Evolutionary conservation across 35 echinoderm and acorn worm genomes (phyloP).

Genomic region (Ophioderma brevispina): DNA sequence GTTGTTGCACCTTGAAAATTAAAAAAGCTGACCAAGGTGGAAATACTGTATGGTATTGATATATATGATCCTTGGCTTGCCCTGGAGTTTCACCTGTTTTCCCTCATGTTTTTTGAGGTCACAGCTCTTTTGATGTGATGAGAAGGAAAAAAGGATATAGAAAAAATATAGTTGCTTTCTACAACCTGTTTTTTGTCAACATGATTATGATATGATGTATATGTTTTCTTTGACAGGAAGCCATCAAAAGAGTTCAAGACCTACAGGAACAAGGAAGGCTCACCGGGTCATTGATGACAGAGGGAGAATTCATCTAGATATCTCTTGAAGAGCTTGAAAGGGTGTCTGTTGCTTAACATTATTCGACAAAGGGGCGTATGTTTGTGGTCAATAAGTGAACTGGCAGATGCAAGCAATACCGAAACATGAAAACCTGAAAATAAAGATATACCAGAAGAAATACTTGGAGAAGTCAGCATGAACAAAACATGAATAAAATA

Average conservation of each 20-base stretch:
- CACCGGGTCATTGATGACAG: constrained; percentile 90
- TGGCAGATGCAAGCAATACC: constrained; percentile 95
- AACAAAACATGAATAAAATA: no score
- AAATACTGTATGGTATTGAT: no score
- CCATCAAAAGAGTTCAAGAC: constrained; percentile 92
- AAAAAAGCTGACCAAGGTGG: no score
- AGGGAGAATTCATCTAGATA: constrained; percentile 97
- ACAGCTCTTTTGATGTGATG: no score
- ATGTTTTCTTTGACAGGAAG: constrained; percentile 63
- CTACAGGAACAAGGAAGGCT: constrained; percentile 85
- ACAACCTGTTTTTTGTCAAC: no score
- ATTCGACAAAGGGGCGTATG: constrained; percentile 92
- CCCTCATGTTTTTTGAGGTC: no score
- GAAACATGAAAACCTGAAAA: constrained; percentile 77
- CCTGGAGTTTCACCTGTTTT: no score
- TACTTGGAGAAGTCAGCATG: background rate
- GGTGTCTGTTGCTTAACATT: constrained; percentile 88
- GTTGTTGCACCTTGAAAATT: no score
- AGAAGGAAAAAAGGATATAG: no score
- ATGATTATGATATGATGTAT: no score
- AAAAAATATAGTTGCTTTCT: no score
- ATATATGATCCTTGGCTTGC: no score
- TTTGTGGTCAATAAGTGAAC: constrained; percentile 74
- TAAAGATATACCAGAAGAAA: constrained; percentile 26
- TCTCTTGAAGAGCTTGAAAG: constrained; percentile 86